These are phyloP conservation scores for Hippocampus barbouri DNA, from an alignment of 2,113 vertebrate species.

Conservation along the genomic window DNA sequence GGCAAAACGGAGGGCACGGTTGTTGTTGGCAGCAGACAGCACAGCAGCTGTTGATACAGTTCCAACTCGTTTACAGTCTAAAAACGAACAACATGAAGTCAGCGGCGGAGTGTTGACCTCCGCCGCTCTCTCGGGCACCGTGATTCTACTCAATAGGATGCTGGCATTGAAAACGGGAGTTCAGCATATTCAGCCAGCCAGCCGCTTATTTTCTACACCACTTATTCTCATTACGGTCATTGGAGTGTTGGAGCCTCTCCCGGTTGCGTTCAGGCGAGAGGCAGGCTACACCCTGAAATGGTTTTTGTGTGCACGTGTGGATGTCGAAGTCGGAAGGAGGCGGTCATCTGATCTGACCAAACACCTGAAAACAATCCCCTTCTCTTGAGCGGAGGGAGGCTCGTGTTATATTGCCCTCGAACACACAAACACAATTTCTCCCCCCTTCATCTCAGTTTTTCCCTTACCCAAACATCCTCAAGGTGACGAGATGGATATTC, in stretches of 20 bases:
- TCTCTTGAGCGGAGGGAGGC: slow-evolving; percentile 17
- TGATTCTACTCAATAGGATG: too few species aligned
- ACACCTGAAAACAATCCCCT: slow-evolving; percentile 57
- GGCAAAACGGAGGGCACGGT: too few species aligned
- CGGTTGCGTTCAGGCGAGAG: too few species aligned
- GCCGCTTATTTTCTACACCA: too few species aligned
- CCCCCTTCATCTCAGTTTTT: background rate
- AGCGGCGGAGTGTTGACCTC: too few species aligned
- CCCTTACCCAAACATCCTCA: slow-evolving; percentile 12
- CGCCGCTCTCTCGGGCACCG: too few species aligned
- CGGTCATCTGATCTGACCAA: slow-evolving; percentile 44
- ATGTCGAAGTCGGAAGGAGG: slow-evolving; percentile 24
- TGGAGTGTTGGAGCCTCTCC: too few species aligned
- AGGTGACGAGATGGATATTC: background rate
- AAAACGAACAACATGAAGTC: background rate
- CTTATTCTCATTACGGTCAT: too few species aligned
- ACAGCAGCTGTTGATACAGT: background rate
- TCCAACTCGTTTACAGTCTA: background rate
- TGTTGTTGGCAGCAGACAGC: too few species aligned
- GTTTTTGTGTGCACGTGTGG: slow-evolving; percentile 4
- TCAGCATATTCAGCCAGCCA: too few species aligned
- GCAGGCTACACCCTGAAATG: too few species aligned
- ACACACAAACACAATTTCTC: slow-evolving; percentile 38
- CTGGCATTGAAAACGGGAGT: too few species aligned
- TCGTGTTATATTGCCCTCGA: slow-evolving; percentile 32